Conservation (phyloP, 2,113 vertebrate species). For the rat (Rattus norvegicus) region GRCr8 NC_086035.1:20009501-20010000, state of each 20-base stretch:
- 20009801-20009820: not conserved
- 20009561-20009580: conserved; percentile 88
- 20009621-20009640: conserved; percentile 90
- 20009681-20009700: conserved; percentile 90
- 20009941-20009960: too few species aligned
- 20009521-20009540: conserved; percentile 90
- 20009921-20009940: not conserved
- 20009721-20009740: conserved; percentile 94
- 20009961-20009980: not conserved
- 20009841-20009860: not conserved
- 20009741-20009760: not conserved
- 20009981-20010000: not conserved
- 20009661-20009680: conserved; percentile 91
- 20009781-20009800: fast-evolving
- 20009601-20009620: conserved; percentile 88
- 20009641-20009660: conserved; percentile 92
- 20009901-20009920: not conserved
- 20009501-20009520: conserved; percentile 96
- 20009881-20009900: not conserved
- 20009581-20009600: conserved; percentile 83
- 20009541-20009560: conserved; percentile 89
- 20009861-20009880: not conserved
- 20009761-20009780: not conserved
- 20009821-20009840: not conserved
- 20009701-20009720: conserved; percentile 90